A percentile compares a stretch with the other conserved stretches of the same genome.
phyloP scores from a whole-genome alignment of 2,113 vertebrate genomes.

The Salvelinus namaycush region DNA sequence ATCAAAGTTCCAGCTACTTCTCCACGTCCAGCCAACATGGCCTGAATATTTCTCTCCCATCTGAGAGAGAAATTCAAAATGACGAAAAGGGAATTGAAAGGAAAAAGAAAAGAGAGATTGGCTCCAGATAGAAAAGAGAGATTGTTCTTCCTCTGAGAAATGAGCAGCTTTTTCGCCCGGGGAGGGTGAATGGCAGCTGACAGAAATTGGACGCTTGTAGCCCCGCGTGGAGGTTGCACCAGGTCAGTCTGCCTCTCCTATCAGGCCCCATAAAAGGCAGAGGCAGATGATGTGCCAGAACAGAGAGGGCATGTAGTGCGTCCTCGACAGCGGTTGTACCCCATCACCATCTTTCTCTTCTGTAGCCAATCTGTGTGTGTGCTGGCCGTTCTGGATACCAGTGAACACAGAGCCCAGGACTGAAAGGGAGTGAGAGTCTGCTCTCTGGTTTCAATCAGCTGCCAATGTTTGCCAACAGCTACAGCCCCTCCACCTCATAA shows the following conservation, averaged over 20 bases:
- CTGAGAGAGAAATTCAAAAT: constrained; percentile 40
- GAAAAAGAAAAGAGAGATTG: constrained; percentile 25
- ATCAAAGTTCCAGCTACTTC: constrained; percentile 57
- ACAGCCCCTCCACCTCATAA: constrained; percentile 28
- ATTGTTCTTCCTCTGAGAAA: constrained; percentile 34
- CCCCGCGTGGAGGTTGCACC: constrained; percentile 3
- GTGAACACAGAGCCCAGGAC: not conserved
- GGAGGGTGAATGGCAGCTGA: constrained; percentile 50
- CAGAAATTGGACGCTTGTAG: constrained; percentile 25
- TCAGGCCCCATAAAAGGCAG: constrained; percentile 4
- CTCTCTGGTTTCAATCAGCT: constrained; percentile 60
- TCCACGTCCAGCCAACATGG: constrained; percentile 46
- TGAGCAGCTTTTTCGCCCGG: constrained; percentile 14
- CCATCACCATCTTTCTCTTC: not conserved
- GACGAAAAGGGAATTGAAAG: constrained; percentile 26
- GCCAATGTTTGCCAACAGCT: constrained; percentile 50
- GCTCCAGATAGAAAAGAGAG: constrained; percentile 32
- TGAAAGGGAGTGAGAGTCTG: constrained; percentile 17
- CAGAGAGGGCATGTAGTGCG: not conserved
- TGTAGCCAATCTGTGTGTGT: not conserved
- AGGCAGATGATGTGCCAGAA: not conserved
- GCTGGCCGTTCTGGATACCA: not conserved
- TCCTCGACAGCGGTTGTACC: constrained; percentile 3
- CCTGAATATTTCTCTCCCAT: constrained; percentile 52
- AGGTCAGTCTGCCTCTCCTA: constrained; percentile 19